These are phyloP conservation scores for Trachelus stipa DNA, from an alignment of 2,888 invertebrate genomes.

Conservation along the genomic window DNA sequence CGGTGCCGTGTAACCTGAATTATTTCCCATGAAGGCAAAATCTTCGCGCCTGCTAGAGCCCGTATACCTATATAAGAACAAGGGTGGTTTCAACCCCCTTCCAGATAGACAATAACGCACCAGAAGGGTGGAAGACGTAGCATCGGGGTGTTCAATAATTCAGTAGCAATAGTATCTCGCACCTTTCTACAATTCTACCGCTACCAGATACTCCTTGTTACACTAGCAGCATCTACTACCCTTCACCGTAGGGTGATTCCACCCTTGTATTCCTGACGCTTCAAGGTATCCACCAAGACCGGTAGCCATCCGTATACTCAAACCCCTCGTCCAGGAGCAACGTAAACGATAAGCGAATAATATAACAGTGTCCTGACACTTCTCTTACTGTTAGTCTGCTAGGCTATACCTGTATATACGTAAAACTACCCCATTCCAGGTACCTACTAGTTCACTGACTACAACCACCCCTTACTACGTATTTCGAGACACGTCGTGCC, in stretches of 20 bases:
- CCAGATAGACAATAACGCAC: slow-evolving; percentile 41
- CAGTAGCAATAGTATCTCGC: slow-evolving; percentile 42
- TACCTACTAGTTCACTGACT: too few species aligned
- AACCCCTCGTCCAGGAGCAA: not conserved
- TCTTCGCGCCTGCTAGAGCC: too few species aligned
- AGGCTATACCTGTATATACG: too few species aligned
- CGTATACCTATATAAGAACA: too few species aligned
- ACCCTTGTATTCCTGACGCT: slow-evolving; percentile 26
- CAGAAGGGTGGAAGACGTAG: slow-evolving; percentile 23
- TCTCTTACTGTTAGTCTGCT: too few species aligned
- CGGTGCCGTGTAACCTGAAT: slow-evolving; percentile 43
- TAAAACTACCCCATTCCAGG: too few species aligned
- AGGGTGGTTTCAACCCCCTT: too few species aligned
- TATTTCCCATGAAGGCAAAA: slow-evolving; percentile 24
- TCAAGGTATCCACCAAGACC: slow-evolving; percentile 21
- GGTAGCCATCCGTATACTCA: slow-evolving; percentile 27
- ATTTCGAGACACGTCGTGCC: slow-evolving; percentile 28
- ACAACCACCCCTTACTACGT: slow-evolving; percentile 26
- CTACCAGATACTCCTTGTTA: slow-evolving; percentile 15
- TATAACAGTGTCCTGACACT: slow-evolving; percentile 33
- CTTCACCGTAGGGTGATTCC: too few species aligned
- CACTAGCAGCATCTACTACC: too few species aligned
- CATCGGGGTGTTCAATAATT: slow-evolving; percentile 57
- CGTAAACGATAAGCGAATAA: slow-evolving; percentile 50
- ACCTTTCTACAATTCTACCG: not conserved